Evolutionary conservation across 2,797 vertebrate species (phyloP), one percentile per base, ranked within the genome.

Genomic region (Gobio occitaniae): DNA sequence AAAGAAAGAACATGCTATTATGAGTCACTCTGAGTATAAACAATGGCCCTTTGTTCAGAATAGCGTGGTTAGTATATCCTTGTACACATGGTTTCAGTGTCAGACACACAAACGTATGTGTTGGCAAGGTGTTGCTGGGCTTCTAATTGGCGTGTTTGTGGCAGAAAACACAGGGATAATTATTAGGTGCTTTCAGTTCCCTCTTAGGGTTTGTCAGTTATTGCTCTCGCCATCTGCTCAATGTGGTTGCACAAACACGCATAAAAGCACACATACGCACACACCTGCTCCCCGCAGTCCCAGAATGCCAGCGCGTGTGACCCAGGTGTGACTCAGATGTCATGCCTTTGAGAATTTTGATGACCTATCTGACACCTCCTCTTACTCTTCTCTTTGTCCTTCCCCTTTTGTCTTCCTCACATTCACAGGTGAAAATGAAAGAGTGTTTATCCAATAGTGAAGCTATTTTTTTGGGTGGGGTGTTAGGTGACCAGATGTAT

Each of bases 181-280:
- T 87, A 89, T 87, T 88, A 86, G 83, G 89, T 86, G 86, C 86
- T 82, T 83, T 80, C 86, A 84, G 82, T 87, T 89, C 85, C 80
- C 86, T 89, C 87, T 89, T 70, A 75, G 89, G 87, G 80, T 78
- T 88, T 87, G 83, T 88, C 90, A 84, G 89, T 88, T 88, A 88
- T 81, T 82, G 87, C 78, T 82, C 80, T 80, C n/a, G 56, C 75
- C 84, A 88, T 90, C 87, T 90, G 88, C 82, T 90, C 36, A 72
- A 59, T 83, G 69, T 47, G 47, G 69, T 52, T 25, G 38, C 85
- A 82, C 69, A 87, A 68, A 83, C 69, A 78, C 17, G 19, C 82
- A 86, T 63, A 78, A 78, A 66, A 52, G 54, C 69, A 85, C 83
- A 80, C 75, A 78, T 52, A 88, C 86, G 25, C 85, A 83, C 63